phyloP scores from a whole-genome alignment of 1,140 invertebrate genomes.

The Drosophila punjabiensis region DNA sequence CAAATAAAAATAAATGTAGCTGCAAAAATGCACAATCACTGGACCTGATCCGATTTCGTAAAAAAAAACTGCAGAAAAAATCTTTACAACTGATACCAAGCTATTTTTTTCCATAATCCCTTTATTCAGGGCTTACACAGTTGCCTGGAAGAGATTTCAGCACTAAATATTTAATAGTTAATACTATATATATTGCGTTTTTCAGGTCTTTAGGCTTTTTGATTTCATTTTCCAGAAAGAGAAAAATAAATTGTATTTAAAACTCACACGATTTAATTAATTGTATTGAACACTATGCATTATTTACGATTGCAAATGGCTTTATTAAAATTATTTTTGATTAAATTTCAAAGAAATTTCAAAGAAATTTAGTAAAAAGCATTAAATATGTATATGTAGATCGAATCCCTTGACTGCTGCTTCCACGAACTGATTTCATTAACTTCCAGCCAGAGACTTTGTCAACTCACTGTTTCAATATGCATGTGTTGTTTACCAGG shows the following conservation, averaged over 20 bases:
- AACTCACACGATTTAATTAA: neutral
- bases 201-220: too few relatives aligned
- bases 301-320: neutral
- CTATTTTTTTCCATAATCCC: conserved; percentile 15
- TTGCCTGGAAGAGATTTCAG: neutral
- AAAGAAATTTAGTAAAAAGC: neutral
- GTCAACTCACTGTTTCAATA: conserved; percentile 14
- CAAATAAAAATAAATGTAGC: conserved; percentile 9
- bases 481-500: conserved; percentile 31
- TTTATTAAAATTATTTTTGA: neutral
- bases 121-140: conserved; percentile 15
- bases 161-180: conserved; percentile 4
- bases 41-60: neutral
- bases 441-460: conserved; percentile 2
- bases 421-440: conserved; percentile 13
- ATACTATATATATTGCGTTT: neutral
- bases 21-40: conserved; percentile 1
- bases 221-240: neutral
- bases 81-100: conserved; percentile 16
- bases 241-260: neutral
- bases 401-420: neutral
- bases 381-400: neutral
- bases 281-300: neutral
- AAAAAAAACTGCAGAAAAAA: neutral
- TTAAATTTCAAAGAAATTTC: neutral